A percentile compares a stretch with the other conserved stretches of the same genome.
These are phyloP conservation scores for Periophthalmodon schlosseri DNA, from an alignment of 2,113 vertebrate species.

Conservation along the genomic window DNA sequence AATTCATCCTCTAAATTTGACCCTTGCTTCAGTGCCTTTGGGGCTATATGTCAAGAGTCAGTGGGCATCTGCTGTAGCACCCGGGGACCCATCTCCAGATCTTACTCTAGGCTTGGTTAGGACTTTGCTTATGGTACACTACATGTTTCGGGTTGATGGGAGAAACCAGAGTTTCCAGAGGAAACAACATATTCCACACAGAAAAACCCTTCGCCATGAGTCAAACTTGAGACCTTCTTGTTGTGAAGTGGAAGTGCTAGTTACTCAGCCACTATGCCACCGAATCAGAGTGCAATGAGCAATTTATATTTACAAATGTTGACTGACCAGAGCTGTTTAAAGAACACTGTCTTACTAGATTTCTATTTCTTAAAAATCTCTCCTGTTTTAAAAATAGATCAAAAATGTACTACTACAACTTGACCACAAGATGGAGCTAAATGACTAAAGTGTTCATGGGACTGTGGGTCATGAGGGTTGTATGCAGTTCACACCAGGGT, in stretches of 20 bases:
- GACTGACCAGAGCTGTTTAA: background rate
- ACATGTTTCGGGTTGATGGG: too few species aligned
- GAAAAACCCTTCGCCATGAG: too few species aligned
- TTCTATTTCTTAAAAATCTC: background rate
- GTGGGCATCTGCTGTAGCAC: too few species aligned
- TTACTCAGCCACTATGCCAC: background rate
- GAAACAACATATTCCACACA: too few species aligned
- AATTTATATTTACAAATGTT: background rate
- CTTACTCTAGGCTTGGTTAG: too few species aligned
- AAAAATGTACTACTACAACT: slow-evolving; percentile 22
- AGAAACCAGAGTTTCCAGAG: too few species aligned
- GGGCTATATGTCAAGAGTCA: too few species aligned
- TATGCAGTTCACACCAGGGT: background rate
- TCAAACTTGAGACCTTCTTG: too few species aligned
- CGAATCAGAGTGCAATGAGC: background rate
- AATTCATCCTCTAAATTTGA: background rate
- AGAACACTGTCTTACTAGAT: background rate
- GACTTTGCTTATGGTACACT: too few species aligned
- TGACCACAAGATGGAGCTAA: slow-evolving; percentile 57
- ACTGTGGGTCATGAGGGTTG: background rate
- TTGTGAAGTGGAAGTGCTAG: too few species aligned
- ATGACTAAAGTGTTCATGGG: background rate
- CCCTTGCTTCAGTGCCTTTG: background rate
- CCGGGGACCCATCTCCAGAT: too few species aligned
- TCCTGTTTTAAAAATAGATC: too few species aligned